phyloP scores from a whole-genome alignment of 2,797 vertebrate genomes.

The Monodelphis domestica region DNA sequence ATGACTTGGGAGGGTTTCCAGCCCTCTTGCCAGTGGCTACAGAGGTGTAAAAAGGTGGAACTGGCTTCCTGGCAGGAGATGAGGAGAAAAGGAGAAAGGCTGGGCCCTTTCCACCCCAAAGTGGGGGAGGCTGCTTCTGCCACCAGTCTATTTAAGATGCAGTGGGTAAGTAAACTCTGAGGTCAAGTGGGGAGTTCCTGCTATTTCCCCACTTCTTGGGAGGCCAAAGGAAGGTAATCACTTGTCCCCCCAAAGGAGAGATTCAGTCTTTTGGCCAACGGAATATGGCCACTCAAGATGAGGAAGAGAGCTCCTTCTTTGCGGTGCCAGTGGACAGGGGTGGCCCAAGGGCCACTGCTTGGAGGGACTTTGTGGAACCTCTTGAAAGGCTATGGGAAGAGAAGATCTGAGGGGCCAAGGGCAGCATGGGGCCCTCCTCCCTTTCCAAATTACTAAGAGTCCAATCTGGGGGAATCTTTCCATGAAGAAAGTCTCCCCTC shows the following conservation, averaged over 20 bases:
- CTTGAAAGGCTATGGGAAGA: not conserved
- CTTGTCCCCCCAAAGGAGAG: conserved; percentile 3
- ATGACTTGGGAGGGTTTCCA: conserved; percentile 68
- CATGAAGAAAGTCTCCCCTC: not conserved
- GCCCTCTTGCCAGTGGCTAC: conserved; percentile 68
- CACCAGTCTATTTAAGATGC: not conserved
- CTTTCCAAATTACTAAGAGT: not conserved
- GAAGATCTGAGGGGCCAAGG: not conserved
- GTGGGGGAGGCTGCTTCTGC: not conserved
- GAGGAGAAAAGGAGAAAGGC: not conserved
- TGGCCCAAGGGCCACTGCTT: not conserved
- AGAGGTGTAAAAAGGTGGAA: conserved; percentile 66
- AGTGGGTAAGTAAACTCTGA: not conserved
- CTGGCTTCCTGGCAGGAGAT: conserved; percentile 14
- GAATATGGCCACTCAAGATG: not conserved
- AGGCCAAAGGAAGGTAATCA: conserved; percentile 19
- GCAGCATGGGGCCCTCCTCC: not conserved
- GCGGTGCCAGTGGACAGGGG: not conserved
- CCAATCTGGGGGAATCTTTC: not conserved
- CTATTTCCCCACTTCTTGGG: not conserved
- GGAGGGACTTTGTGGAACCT: not conserved
- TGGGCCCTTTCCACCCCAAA: not conserved
- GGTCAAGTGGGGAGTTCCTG: conserved; percentile 9
- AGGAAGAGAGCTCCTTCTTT: not conserved
- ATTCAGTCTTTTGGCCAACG: conserved; percentile 24